A percentile compares a stretch with the other conserved stretches of the same genome.
phyloP scores from a whole-genome alignment of 2,113 vertebrate species.

The Tympanuchus pallidicinctus region DNA sequence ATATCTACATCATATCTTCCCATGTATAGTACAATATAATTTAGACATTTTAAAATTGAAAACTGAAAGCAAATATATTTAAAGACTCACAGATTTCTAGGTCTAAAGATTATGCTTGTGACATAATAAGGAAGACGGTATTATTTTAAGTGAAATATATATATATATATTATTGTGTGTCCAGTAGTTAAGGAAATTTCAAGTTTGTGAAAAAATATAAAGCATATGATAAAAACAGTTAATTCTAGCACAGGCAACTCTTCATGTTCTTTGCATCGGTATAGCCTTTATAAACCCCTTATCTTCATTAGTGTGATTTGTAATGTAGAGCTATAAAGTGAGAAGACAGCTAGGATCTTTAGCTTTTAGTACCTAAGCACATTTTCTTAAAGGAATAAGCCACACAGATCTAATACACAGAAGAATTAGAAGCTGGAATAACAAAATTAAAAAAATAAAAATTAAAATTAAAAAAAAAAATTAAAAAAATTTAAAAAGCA shows the following conservation, averaged over 20 bases:
- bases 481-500: too few relatives aligned
- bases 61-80: not conserved
- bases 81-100: not conserved
- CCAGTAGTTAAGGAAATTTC: not conserved
- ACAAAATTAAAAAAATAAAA: not conserved
- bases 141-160: not conserved
- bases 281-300: not conserved
- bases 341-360: not conserved
- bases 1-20: not conserved
- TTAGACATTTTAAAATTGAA: not conserved
- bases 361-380: not conserved
- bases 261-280: not conserved
- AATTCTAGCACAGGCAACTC: not conserved
- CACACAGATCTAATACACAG: not conserved
- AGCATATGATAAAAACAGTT: not conserved
- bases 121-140: not conserved
- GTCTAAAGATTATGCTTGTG: not conserved
- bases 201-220: not conserved
- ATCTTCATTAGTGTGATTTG: not conserved
- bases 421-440: conserved; percentile 9
- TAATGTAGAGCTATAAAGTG: not conserved
- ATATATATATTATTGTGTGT: not conserved
- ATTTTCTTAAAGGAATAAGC: not conserved
- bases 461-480: too few relatives aligned
- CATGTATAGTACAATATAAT: not conserved